These are phyloP conservation scores for Morelia viridis DNA, from an alignment of 2,797 vertebrate species.

Conservation along the genomic window DNA sequence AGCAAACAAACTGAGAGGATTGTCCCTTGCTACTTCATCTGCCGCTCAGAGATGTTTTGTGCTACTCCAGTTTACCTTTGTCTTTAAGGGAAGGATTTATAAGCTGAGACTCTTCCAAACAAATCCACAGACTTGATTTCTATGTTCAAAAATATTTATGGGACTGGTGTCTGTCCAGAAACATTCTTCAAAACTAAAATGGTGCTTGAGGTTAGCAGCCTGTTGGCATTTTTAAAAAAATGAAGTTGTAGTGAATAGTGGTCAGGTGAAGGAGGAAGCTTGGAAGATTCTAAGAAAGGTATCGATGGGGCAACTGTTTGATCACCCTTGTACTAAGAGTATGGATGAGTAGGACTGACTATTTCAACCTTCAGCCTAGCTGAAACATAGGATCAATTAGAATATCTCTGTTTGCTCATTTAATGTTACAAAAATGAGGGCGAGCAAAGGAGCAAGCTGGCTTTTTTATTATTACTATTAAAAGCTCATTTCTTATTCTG, in stretches of 20 bases:
- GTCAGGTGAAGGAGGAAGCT: neutral
- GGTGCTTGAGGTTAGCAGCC: neutral
- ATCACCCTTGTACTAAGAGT: too few relatives aligned
- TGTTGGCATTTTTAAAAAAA: neutral
- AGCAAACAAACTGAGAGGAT: neutral
- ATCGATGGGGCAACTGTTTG: neutral
- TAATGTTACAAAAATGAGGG: constrained; percentile 13
- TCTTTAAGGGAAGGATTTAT: neutral
- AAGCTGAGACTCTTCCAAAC: neutral
- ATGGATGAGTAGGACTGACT: neutral
- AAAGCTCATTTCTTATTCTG: neutral
- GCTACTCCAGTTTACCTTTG: neutral
- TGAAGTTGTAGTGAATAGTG: neutral
- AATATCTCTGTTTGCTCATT: neutral
- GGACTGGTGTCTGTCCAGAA: neutral
- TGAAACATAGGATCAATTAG: neutral
- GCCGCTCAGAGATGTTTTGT: neutral
- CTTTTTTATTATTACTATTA: constrained; percentile 2
- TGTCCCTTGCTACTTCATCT: neutral
- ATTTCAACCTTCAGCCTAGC: neutral
- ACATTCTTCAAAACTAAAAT: neutral
- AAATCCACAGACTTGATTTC: neutral
- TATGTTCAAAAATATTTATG: neutral
- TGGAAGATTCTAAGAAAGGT: neutral
- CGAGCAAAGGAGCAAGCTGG: neutral